Conservation (phyloP, 2,888 invertebrate species). For the Crossocerus cetratus region DNA sequence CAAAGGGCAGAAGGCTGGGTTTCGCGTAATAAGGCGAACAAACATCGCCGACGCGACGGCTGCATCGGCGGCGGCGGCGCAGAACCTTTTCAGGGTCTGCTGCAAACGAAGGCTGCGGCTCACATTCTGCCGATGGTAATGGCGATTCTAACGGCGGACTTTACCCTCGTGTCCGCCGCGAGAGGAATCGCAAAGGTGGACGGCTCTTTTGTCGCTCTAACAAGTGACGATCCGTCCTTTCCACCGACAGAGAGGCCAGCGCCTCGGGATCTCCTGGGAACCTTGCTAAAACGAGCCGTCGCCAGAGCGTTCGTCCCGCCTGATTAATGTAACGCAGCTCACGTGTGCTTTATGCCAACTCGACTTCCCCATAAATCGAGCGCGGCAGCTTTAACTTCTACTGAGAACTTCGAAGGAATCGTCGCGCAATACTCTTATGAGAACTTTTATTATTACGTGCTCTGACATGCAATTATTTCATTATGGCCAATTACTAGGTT, state of each 20-base stretch:
- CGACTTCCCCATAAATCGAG: no score
- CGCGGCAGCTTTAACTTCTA: no score
- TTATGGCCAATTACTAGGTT: no score
- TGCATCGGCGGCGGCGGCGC: slow-evolving; percentile 11
- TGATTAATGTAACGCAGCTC: background rate
- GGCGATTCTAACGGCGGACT: slow-evolving; percentile 45
- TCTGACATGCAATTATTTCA: no score
- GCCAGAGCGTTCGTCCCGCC: background rate
- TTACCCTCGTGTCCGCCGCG: slow-evolving; percentile 40
- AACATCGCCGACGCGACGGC: slow-evolving; percentile 15
- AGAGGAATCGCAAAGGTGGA: slow-evolving; percentile 33
- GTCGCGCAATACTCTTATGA: no score
- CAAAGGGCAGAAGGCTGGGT: slow-evolving; percentile 28
- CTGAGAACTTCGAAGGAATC: no score
- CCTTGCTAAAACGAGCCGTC: slow-evolving; percentile 11
- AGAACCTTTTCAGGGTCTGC: slow-evolving; percentile 35
- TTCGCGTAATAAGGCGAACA: slow-evolving; percentile 41
- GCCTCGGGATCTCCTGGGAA: slow-evolving; percentile 1
- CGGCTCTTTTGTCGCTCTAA: slow-evolving; percentile 44
- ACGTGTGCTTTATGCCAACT: no score
- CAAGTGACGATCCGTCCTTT: slow-evolving; percentile 21
- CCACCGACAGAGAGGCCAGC: background rate
- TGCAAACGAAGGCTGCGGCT: slow-evolving; percentile 31
- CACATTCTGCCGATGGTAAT: slow-evolving; percentile 42
- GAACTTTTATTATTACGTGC: no score